These are phyloP conservation scores for Pygoscelis adeliae DNA, from an alignment of 2,113 vertebrate genomes.

Conservation along the genomic window DNA sequence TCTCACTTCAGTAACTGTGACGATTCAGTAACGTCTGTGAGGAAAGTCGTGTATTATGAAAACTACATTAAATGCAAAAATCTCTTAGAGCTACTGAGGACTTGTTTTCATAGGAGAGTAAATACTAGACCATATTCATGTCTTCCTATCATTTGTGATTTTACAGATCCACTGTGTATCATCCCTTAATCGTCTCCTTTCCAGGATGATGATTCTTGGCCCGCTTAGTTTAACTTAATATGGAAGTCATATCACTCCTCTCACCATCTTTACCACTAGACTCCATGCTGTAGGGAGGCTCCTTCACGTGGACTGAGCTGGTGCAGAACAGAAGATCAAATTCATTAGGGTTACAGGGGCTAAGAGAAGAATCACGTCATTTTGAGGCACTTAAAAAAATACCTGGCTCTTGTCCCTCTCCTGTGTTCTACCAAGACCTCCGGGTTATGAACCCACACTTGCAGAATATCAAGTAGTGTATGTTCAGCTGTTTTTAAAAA, in stretches of 20 bases:
- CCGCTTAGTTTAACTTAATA: neutral
- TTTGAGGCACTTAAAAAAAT: neutral
- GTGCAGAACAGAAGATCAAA: neutral
- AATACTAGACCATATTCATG: neutral
- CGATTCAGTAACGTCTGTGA: neutral
- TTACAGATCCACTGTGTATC: fast-evolving
- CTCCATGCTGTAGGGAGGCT: neutral
- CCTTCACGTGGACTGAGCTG: neutral
- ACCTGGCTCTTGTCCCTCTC: neutral
- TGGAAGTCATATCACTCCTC: neutral
- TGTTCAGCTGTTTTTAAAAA: neutral
- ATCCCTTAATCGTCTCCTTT: neutral
- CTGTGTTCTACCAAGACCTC: neutral
- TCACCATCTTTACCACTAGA: neutral
- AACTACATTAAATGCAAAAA: neutral
- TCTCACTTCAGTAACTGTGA: neutral
- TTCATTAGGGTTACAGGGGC: neutral
- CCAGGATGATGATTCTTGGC: neutral
- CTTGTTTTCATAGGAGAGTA: neutral
- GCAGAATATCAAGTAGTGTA: neutral
- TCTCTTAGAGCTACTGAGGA: neutral
- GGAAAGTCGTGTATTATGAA: neutral
- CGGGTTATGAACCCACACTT: neutral
- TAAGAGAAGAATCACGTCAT: neutral
- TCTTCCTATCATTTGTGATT: neutral